Evolutionary conservation across 1,140 invertebrate species (phyloP).

Genomic region (Ganaspis sp.): DNA sequence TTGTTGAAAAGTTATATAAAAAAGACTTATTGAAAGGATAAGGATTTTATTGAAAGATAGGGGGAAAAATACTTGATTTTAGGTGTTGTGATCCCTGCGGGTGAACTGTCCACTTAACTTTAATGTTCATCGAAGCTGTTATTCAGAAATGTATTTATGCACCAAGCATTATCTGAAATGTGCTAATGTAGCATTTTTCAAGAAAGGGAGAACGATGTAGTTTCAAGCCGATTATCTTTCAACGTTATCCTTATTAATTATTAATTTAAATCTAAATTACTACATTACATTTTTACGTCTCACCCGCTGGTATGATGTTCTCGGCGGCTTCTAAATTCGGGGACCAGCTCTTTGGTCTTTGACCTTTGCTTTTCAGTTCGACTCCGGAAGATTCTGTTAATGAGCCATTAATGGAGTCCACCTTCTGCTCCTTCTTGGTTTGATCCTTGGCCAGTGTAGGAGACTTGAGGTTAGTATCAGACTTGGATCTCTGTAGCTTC

Average conservation of each 20-base stretch:
- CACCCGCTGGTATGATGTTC: constrained; percentile 77
- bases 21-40: too few relatives aligned
- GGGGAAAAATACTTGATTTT: too few relatives aligned
- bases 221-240: too few relatives aligned
- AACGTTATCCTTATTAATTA: neutral
- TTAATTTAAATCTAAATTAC: neutral
- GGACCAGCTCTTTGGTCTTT: constrained; percentile 88
- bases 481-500: constrained; percentile 93
- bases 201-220: too few relatives aligned
- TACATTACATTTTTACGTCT: constrained; percentile 22
- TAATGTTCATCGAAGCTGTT: too few relatives aligned
- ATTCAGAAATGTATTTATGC: too few relatives aligned
- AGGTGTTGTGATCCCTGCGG: too few relatives aligned
- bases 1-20: too few relatives aligned
- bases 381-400: constrained; percentile 60
- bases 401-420: constrained; percentile 57
- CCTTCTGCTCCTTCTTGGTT: constrained; percentile 70
- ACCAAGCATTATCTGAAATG: too few relatives aligned
- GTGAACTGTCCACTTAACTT: too few relatives aligned
- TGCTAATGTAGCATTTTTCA: too few relatives aligned
- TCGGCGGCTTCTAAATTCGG: constrained; percentile 82
- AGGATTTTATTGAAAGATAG: too few relatives aligned
- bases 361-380: constrained; percentile 69
- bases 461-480: constrained; percentile 92
- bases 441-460: constrained; percentile 76